Percentiles rank a stretch among this genome's conserved stretches.
Conservation (phyloP, 1,140 invertebrate genomes). For the Trichonephila clavipes region DNA sequence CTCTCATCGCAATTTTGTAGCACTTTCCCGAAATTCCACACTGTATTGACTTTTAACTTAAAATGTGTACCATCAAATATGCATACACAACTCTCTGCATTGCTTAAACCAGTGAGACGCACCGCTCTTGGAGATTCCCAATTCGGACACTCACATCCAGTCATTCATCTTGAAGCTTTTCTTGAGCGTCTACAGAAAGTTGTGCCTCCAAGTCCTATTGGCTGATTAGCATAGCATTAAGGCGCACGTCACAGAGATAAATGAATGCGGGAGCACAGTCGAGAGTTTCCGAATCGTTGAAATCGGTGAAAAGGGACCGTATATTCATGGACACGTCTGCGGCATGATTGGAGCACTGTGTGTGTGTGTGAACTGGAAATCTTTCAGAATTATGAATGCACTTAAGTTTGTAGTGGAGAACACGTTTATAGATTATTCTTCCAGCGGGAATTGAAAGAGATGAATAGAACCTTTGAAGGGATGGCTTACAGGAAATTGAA, state of each 20-base stretch:
- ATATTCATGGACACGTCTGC: neutral
- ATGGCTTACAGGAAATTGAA: too few species aligned
- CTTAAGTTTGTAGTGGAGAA: too few species aligned
- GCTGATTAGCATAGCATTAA: conserved; percentile 71
- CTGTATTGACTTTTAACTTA: neutral
- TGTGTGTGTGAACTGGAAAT: too few species aligned
- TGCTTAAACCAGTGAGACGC: neutral
- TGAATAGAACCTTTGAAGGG: too few species aligned
- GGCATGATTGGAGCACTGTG: too few species aligned
- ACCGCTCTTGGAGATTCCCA: neutral
- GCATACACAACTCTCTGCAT: neutral
- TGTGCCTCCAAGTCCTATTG: conserved; percentile 35
- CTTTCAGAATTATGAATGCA: too few species aligned
- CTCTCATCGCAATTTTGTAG: neutral
- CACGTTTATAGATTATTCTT: too few species aligned
- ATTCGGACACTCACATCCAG: conserved; percentile 1
- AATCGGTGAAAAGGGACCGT: conserved; percentile 19
- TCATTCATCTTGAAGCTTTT: conserved; percentile 58
- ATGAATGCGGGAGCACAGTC: conserved; percentile 32
- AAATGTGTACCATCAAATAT: conserved; percentile 14
- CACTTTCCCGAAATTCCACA: neutral
- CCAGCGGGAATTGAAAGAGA: too few species aligned
- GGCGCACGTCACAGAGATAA: conserved; percentile 50
- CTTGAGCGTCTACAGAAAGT: conserved; percentile 53
- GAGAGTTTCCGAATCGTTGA: conserved; percentile 2